These are phyloP conservation scores for Dipus sagitta DNA, from an alignment of 2,797 vertebrate species.

Conservation along the genomic window DNA sequence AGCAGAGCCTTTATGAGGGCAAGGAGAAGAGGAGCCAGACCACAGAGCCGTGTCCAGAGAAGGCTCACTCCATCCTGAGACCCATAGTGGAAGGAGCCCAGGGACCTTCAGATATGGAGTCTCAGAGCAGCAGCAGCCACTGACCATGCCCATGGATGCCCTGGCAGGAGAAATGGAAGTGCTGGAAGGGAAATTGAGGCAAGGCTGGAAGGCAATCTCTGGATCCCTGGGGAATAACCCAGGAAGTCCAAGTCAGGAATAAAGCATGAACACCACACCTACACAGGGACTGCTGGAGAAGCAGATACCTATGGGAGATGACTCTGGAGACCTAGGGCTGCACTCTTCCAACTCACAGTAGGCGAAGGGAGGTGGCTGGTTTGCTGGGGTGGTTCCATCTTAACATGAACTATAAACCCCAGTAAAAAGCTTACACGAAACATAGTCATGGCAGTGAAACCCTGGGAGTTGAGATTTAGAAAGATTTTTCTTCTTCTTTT, in stretches of 20 bases:
- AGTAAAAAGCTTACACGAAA: too few relatives aligned
- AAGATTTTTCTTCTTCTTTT: neutral
- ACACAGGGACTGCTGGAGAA: neutral
- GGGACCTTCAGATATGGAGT: too few relatives aligned
- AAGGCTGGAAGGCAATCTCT: neutral
- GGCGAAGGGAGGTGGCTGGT: too few relatives aligned
- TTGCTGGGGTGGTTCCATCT: too few relatives aligned
- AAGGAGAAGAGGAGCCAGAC: neutral
- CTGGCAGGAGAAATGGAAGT: neutral
- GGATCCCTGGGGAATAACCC: neutral
- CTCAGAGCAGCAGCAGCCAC: too few relatives aligned
- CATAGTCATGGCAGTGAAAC: too few relatives aligned
- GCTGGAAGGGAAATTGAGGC: neutral
- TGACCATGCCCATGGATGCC: neutral
- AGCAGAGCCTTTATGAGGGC: neutral
- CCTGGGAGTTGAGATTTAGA: too few relatives aligned
- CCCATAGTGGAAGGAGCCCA: neutral
- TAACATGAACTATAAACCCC: too few relatives aligned
- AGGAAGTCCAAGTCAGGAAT: neutral
- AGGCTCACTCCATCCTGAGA: neutral
- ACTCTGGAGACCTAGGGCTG: too few relatives aligned
- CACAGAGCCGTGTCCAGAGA: neutral
- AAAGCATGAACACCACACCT: neutral
- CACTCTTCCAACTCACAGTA: too few relatives aligned
- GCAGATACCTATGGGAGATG: neutral